These are phyloP conservation scores for Drosophila mettleri DNA, from an alignment of 2,888 invertebrate species.

Conservation along the genomic window DNA sequence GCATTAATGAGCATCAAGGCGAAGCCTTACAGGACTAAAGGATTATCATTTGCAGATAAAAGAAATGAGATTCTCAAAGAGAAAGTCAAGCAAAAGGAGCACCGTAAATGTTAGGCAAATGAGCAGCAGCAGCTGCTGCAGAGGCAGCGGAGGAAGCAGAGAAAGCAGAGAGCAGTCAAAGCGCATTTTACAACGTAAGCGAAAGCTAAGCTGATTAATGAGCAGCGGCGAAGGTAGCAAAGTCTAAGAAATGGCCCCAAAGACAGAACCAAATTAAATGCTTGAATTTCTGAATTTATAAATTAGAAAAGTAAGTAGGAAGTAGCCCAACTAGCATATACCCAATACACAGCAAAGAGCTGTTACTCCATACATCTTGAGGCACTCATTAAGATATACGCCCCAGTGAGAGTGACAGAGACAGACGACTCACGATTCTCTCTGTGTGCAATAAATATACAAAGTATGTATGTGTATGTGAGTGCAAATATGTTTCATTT, in stretches of 20 bases:
- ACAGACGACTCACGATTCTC: too few species aligned
- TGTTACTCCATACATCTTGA: neutral
- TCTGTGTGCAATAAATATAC: too few species aligned
- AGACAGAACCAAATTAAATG: neutral
- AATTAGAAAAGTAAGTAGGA: neutral
- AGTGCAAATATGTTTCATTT: too few species aligned
- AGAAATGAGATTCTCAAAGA: slow-evolving; percentile 44
- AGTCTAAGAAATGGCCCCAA: neutral
- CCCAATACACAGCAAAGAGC: rapidly evolving
- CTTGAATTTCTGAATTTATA: neutral
- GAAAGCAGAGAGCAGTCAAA: slow-evolving; percentile 63
- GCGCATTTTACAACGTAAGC: slow-evolving; percentile 34
- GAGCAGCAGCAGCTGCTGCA: slow-evolving; percentile 54
- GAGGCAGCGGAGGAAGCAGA: too few species aligned
- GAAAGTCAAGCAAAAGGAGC: slow-evolving; percentile 22
- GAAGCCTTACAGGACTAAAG: slow-evolving; percentile 39
- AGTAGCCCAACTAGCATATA: neutral
- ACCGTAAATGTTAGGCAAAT: slow-evolving; percentile 45
- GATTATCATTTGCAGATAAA: slow-evolving; percentile 36
- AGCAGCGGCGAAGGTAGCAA: slow-evolving; percentile 6
- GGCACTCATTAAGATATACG: too few species aligned
- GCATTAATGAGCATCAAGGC: slow-evolving; percentile 36
- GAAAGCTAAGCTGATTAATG: slow-evolving; percentile 45
- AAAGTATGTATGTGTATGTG: too few species aligned
- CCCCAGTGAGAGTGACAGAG: too few species aligned